Percentiles rank a stretch among this genome's conserved stretches.
Evolutionary conservation across 2,888 invertebrate species (phyloP).

Genomic region (Torymus aiolomorphi): DNA sequence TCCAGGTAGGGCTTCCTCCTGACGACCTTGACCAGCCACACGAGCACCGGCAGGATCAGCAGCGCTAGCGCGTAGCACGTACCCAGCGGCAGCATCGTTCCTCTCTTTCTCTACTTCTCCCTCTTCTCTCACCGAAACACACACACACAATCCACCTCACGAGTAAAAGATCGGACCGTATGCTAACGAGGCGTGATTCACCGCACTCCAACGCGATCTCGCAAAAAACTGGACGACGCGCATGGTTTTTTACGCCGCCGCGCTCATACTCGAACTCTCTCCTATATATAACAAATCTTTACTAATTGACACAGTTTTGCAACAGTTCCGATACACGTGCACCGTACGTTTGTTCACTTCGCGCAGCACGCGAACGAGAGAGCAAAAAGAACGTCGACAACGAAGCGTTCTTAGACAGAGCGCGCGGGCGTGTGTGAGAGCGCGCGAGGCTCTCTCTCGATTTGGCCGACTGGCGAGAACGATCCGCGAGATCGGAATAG

Average conservation of each 20-base stretch:
- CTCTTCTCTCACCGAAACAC: too few species aligned
- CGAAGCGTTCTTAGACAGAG: too few species aligned
- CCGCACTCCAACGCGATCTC: background rate
- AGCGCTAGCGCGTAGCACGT: slow-evolving; percentile 59
- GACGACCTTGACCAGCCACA: slow-evolving; percentile 61
- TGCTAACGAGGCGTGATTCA: background rate
- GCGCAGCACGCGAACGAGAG: too few species aligned
- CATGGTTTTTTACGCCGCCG: background rate
- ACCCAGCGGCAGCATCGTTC: slow-evolving; percentile 60
- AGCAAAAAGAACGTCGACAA: too few species aligned
- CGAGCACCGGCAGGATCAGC: slow-evolving; percentile 61
- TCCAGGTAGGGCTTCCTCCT: slow-evolving; percentile 56
- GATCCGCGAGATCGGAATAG: slow-evolving; percentile 65
- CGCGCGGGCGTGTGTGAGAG: too few species aligned
- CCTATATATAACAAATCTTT: too few species aligned
- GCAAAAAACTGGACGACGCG: background rate
- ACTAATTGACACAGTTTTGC: too few species aligned
- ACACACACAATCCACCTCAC: too few species aligned
- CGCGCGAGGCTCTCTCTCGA: slow-evolving; percentile 47
- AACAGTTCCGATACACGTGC: too few species aligned
- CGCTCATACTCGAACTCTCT: too few species aligned
- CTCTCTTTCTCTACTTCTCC: slow-evolving; percentile 7
- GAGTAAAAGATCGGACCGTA: too few species aligned
- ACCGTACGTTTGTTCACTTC: too few species aligned
- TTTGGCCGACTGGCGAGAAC: slow-evolving; percentile 62